Conservation (phyloP, 53 echinoderm and acorn worm genomes). For the Hippasteria phrygiana region DNA sequence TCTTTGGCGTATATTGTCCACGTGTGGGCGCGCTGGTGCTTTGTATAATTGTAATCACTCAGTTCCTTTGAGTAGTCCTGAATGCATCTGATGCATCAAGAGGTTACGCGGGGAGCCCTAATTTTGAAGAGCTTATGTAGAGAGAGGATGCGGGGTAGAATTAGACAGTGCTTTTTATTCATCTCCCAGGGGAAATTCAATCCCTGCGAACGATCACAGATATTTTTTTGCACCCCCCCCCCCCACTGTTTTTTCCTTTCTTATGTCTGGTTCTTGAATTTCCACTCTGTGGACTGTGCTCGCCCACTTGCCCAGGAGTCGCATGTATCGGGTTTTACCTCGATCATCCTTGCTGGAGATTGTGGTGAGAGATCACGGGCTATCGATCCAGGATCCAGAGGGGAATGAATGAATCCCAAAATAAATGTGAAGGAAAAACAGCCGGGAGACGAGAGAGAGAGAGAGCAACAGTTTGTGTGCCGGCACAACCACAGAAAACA, state of each 20-base stretch:
- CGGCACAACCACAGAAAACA: neutral
- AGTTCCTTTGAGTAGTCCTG: neutral
- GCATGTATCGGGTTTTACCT: constrained; percentile 39
- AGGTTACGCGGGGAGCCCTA: neutral
- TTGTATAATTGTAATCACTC: neutral
- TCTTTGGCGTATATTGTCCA: neutral
- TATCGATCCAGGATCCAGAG: neutral
- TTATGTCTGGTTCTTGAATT: constrained; percentile 13
- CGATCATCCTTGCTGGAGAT: neutral
- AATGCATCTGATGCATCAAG: neutral
- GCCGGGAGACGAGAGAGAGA: neutral
- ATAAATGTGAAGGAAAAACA: neutral
- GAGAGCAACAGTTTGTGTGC: neutral
- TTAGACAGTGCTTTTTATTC: neutral
- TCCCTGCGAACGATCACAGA: neutral
- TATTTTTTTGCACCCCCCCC: neutral
- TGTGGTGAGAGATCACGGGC: constrained; percentile 6
- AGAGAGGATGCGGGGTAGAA: neutral
- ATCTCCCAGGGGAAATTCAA: neutral
- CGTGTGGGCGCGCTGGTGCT: constrained; percentile 11
- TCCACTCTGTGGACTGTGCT: neutral
- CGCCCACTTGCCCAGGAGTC: constrained; percentile 30
- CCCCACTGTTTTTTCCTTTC: neutral
- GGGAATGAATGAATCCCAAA: neutral
- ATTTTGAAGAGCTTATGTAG: neutral